Percentiles rank a stretch among this genome's conserved stretches.
These are phyloP conservation scores for Psephotus haematonotus DNA, from an alignment of 2,113 vertebrate species.

Conservation along the genomic window DNA sequence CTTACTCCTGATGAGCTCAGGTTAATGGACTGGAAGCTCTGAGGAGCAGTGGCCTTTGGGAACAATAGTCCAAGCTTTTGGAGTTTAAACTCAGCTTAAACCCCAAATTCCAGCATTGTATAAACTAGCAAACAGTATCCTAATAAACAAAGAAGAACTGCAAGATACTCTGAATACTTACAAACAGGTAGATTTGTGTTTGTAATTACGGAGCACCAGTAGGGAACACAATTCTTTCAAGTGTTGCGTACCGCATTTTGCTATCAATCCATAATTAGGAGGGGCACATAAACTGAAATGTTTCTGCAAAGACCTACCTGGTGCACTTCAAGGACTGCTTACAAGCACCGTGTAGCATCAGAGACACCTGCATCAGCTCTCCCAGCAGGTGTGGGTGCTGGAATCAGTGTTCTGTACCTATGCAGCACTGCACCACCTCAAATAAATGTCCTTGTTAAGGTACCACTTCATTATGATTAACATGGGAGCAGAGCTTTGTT, in stretches of 20 bases:
- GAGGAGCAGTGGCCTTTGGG: background rate
- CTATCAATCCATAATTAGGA: background rate
- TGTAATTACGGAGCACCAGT: background rate
- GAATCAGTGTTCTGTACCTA: background rate
- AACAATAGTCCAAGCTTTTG: background rate
- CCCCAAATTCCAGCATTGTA: background rate
- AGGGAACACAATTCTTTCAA: background rate
- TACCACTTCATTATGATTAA: background rate
- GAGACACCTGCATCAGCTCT: background rate
- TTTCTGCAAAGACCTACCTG: background rate
- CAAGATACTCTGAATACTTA: background rate
- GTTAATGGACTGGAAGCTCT: background rate
- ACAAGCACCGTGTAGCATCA: background rate
- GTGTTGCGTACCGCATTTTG: background rate
- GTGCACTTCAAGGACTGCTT: background rate
- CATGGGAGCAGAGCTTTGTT: background rate
- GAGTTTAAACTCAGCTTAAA: background rate
- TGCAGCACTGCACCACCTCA: accelerated
- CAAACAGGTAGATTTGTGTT: background rate
- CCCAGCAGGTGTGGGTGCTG: background rate
- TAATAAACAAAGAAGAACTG: background rate
- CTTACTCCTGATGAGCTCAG: background rate
- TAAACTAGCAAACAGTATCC: background rate
- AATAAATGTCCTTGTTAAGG: background rate
- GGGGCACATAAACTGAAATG: background rate